Evolutionary conservation across 2,888 invertebrate species (phyloP), one percentile per base, ranked within the genome.

Genomic region (Strigamia crassipes): DNA sequence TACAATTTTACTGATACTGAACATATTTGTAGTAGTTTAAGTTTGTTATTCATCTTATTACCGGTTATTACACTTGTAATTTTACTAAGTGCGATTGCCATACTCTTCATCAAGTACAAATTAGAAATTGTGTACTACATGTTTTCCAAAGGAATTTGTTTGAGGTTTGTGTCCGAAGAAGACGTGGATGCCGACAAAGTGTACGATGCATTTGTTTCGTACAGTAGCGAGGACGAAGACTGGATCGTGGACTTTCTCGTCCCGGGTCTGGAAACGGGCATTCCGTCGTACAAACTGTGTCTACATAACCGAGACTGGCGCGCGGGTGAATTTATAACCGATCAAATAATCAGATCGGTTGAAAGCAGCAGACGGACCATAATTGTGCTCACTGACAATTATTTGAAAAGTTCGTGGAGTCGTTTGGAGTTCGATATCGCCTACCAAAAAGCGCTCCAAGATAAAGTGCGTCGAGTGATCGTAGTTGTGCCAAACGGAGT

Each of bases 181-280:
- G 27, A 66, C 15, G 27, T 66, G 3, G 66, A 66, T 27, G 12
- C 27, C 13, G 66, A 66, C 13, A 66, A 66, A 66, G 23, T 15
- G 27, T 66, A 27, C 31, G 66, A 66, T 13, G 66, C 66, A 6
- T 66, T 66, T 15, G 66, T 66, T 1, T 66, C 66, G 5, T 66
- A 66, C 15, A 66, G 31, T 15, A 8, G 9, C 15, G 66, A 23
- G 12, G 27, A 66, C 15, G 27, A 31, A 31, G 66, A 66, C 13
- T 66, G 66, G 66, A 23, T 66, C 5, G 12, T 4, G 12, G 31
- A 66, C 4, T 66, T 66, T 66, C 66, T 66, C 4, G 10, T 66
- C 13, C 66, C 66, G 31, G 66, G 66, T 23, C 66, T 66, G 4
- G 66, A 66, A 66, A 1, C 9, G 9, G 88, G 90, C 66, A 89